Percentiles rank a stretch among this genome's conserved stretches.
Evolutionary conservation across 2,113 vertebrate species (phyloP).

Genomic region (Onychorhynchus coronatus): DNA sequence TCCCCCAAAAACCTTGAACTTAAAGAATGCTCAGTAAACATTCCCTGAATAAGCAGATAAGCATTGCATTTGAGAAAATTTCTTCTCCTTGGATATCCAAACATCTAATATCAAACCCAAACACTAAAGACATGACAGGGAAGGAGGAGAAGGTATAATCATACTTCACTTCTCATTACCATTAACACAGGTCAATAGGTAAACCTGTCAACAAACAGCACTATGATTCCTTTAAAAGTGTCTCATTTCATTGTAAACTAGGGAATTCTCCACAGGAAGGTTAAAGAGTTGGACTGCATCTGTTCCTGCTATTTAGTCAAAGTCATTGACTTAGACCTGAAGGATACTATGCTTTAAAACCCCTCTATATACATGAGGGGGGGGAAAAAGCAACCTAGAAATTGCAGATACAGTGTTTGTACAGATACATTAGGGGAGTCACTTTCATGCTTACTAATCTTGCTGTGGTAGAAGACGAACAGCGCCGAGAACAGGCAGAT

Average conservation of each 20-base stretch:
- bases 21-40: neutral
- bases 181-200: neutral
- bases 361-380: neutral
- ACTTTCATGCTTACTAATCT: slow-evolving; percentile 50
- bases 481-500: neutral
- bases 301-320: slow-evolving; percentile 12
- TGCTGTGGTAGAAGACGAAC: neutral
- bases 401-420: slow-evolving; percentile 18
- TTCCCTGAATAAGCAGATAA: neutral
- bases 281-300: neutral
- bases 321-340: slow-evolving; percentile 32
- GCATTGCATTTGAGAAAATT: neutral
- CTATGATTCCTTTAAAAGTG: neutral
- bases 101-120: neutral
- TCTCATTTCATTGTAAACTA: neutral
- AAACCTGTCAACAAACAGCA: neutral
- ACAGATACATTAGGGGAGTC: slow-evolving; percentile 17
- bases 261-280: neutral
- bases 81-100: neutral
- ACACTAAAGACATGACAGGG: neutral
- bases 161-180: neutral
- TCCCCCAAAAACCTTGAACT: neutral
- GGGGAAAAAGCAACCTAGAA: neutral
- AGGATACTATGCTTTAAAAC: slow-evolving; percentile 4
- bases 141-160: neutral